Conservation (phyloP, 1,140 invertebrate species). For the Orussus abietinus region DNA sequence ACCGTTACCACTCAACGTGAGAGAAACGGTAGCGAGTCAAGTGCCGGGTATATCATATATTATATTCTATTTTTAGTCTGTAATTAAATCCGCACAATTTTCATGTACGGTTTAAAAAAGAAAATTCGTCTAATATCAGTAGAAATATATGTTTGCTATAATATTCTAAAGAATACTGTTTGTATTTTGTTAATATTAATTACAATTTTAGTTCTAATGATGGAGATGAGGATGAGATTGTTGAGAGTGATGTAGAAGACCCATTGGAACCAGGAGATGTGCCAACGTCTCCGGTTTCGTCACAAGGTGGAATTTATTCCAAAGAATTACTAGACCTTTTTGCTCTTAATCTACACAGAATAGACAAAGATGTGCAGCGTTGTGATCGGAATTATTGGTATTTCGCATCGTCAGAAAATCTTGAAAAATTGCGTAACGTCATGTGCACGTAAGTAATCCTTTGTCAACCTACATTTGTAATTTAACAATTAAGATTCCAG, state of each 20-base stretch:
- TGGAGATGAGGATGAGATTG: slow-evolving; percentile 25
- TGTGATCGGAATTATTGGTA: slow-evolving; percentile 93
- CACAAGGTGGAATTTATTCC: slow-evolving; percentile 84
- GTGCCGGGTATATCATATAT: slow-evolving; percentile 45
- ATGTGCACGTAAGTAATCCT: slow-evolving; percentile 93
- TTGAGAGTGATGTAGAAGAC: too few species aligned
- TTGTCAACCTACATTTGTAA: too few species aligned
- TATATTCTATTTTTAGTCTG: too few species aligned
- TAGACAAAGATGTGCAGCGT: slow-evolving; percentile 93
- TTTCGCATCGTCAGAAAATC: slow-evolving; percentile 76
- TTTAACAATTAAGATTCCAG: too few species aligned
- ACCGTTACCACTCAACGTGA: slow-evolving; percentile 85
- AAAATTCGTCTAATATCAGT: too few species aligned
- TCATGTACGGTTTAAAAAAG: background rate
- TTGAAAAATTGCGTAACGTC: slow-evolving; percentile 91
- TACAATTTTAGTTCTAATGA: slow-evolving; percentile 21
- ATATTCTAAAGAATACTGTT: too few species aligned
- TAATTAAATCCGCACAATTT: background rate
- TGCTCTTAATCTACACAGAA: slow-evolving; percentile 86
- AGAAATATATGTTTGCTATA: too few species aligned
- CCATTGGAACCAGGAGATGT: slow-evolving; percentile 15
- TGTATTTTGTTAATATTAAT: too few species aligned
- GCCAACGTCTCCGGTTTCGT: slow-evolving; percentile 64
- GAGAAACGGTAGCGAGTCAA: slow-evolving; percentile 62
- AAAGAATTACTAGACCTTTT: slow-evolving; percentile 82